These are phyloP conservation scores for Rugalucina vietnamica DNA, from an alignment of 2,888 invertebrate species.

Conservation along the genomic window DNA sequence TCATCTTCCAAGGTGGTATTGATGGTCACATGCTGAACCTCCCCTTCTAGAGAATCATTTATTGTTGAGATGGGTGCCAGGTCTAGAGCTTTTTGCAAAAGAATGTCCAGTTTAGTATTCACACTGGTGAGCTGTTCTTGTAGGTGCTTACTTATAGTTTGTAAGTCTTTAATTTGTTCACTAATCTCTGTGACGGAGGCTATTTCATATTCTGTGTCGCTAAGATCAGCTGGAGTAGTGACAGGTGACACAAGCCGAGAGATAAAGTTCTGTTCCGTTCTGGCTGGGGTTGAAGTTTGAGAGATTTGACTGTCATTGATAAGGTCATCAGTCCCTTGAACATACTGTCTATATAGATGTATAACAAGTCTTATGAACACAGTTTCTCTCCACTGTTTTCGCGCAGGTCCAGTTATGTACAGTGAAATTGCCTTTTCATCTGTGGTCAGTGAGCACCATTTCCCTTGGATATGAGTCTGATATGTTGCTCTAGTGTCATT, in stretches of 20 bases:
- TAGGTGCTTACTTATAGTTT: not conserved
- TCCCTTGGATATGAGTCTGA: not conserved
- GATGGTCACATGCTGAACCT: not conserved
- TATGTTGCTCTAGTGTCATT: not conserved
- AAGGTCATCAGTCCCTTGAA: not conserved
- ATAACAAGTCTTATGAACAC: not conserved
- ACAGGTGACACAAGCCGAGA: not conserved
- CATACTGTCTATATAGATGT: not conserved
- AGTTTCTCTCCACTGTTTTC: not conserved
- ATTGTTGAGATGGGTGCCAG: too few species aligned
- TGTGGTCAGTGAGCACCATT: conserved; percentile 5
- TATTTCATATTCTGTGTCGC: not conserved
- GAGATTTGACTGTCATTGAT: not conserved
- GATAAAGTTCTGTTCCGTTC: not conserved
- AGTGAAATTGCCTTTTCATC: not conserved
- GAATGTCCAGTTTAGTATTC: not conserved
- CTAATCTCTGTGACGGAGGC: not conserved
- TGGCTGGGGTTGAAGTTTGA: not conserved
- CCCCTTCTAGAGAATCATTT: not conserved
- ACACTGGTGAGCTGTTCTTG: not conserved
- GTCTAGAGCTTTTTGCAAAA: not conserved
- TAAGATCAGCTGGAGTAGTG: not conserved
- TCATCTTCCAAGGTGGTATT: not conserved
- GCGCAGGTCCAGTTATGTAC: not conserved
- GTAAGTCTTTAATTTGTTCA: not conserved